Base-by-base conservation (phyloP, 92 coral and sea anemone species). In the Bergia puertoricense region DNA sequence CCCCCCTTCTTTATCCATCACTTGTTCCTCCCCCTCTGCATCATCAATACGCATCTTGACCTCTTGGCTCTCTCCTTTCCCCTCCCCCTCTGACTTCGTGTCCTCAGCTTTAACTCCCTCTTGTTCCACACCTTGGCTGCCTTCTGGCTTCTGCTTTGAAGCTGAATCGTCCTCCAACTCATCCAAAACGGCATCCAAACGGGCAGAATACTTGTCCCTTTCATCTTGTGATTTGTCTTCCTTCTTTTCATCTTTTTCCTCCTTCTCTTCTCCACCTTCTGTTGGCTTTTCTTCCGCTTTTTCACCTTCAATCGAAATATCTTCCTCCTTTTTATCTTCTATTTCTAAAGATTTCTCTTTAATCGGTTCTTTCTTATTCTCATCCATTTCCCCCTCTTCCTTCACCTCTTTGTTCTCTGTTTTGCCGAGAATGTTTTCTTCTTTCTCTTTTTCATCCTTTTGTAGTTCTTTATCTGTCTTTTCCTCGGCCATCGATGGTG, bases 121-220 rank as follows among this genome's bases (percentile, higher is more conserved):
- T 79, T 79, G 40, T 79, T 36, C 36, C 44, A 68, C 79, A 30
- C 50, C 66, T 69, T 86, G 74, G 72, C 5, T 56, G 85, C 39
- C 82, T 66, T 77, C 90, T 67, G 44, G 85, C 74, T 69, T 89
- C 77, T 56, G 85, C 82, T 45, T 86, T 16, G 86, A 42, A 42
- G 86, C 86, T 6, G 86, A 42, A 45, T 82, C 76, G 30, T 71
- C 78, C 44, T 84, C 87, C 59, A 84, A 59, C 40, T 69, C 78
- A 30, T 83, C 86, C n/a, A 96, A 84, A 23, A 96, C 95, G 50
- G 93, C 93, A 88, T 96, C 99, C 41, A 96, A 90, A 66, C 98
- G 96, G 36, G 98, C 75, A 13, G 99, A 96, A 50, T 96, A 96
- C 74, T 95, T 96, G 88, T 96, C 99, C 18, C 85, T 45, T 45